Evolutionary conservation across 2,888 invertebrate genomes (phyloP), one percentile per base, ranked within the genome.

Genomic region (Pharmacophagus antenor): DNA sequence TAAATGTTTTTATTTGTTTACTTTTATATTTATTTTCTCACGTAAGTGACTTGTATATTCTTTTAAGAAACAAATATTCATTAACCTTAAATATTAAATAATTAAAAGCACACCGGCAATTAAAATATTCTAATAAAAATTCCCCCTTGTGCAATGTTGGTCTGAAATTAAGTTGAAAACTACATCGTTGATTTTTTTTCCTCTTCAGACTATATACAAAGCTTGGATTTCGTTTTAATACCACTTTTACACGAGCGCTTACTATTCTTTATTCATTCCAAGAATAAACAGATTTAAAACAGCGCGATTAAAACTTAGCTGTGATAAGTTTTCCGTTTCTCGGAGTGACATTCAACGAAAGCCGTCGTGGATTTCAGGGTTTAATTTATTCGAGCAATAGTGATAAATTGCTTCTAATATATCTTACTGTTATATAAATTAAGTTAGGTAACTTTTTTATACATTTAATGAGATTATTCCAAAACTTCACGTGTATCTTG

Each of bases 341-440:
- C 20, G 17, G 17, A 41, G n/a, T 41, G 22, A 52, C 52, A 52
- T 52, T 52, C 22, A 37, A 22, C 12, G 41, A 41, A 52, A 41
- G 52, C 52, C 7, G n/a, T 37, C 21, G 31, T 51, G 27, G 37
- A 21, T 52, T 51, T 51, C 51, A 51, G 31, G 17, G 22, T 31
- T 52, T 52, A 42, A 52, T 52, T 52, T 41, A 52, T 52, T 41
- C 52, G 22, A 52, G 52, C 17, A 21, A 15, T 3, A 52, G 41
- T 52, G 41, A 52, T 41, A 37, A 41, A 52, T 52, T 10, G 41
- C 22, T 12, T 15, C 21, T 51, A 22, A 22, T 52, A 23, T 52
- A 10, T 52, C 23, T n/a, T 21, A n/a, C 7, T n/a, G 31, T 41
- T 41, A 37, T 37, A 37, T 3, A n/a, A 37, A n/a, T 15, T 4